A percentile compares a stretch with the other conserved stretches of the same genome.
Conservation (phyloP, 2,888 invertebrate genomes). For the Agonopterix alstromeriana region DNA sequence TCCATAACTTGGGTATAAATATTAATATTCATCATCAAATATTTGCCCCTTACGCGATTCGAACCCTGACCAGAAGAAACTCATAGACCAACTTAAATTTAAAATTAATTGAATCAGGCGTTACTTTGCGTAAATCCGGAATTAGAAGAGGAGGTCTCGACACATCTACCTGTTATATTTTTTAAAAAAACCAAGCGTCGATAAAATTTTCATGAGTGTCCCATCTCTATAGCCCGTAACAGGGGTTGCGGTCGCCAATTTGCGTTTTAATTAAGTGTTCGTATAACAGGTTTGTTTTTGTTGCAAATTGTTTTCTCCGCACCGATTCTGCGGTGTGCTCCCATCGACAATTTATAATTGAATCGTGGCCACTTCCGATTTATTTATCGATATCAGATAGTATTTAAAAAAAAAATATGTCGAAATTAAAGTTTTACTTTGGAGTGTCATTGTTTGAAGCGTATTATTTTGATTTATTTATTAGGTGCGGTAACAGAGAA, state of each 20-base stretch:
- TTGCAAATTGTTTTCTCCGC: slow-evolving; percentile 56
- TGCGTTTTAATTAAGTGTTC: slow-evolving; percentile 71
- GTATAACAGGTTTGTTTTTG: slow-evolving; percentile 61
- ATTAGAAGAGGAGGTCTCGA: too few relatives aligned
- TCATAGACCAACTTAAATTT: too few relatives aligned
- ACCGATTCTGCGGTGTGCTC: slow-evolving; percentile 26
- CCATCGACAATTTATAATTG: slow-evolving; percentile 6
- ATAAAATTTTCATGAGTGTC: slow-evolving; percentile 9
- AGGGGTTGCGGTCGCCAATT: slow-evolving; percentile 56
- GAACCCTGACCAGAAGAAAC: too few relatives aligned
- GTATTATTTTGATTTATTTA: too few relatives aligned
- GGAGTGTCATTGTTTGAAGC: too few relatives aligned
- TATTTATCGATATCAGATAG: not conserved
- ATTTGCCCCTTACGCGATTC: too few relatives aligned
- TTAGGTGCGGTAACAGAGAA: too few relatives aligned
- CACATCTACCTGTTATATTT: too few relatives aligned
- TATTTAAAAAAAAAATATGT: not conserved
- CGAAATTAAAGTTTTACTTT: not conserved
- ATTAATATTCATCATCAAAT: too few relatives aligned
- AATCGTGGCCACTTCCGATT: not conserved
- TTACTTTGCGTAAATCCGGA: too few relatives aligned
- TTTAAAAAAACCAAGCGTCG: not conserved
- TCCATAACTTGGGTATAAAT: too few relatives aligned
- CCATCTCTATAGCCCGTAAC: slow-evolving; percentile 23
- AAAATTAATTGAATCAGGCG: too few relatives aligned